Evolutionary conservation across 1,140 invertebrate genomes (phyloP).

Genomic region (Aphelinus certus): DNA sequence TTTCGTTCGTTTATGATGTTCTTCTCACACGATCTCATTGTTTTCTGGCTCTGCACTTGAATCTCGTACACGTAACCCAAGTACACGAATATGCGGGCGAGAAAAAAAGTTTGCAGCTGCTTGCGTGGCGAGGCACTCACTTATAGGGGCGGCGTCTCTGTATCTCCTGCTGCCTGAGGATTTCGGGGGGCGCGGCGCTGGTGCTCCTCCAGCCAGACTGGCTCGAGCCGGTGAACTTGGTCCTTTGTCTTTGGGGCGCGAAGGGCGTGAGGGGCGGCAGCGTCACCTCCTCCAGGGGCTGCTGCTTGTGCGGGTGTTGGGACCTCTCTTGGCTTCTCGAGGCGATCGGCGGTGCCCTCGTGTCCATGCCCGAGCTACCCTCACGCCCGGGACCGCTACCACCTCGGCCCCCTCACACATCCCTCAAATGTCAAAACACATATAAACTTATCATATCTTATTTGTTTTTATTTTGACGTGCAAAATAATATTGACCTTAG

Average conservation of each 20-base stretch:
- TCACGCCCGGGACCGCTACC: constrained; percentile 22
- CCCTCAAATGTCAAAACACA: neutral
- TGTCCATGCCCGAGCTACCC: constrained; percentile 58
- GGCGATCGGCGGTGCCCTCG: constrained; percentile 62
- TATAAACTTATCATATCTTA: too few relatives aligned
- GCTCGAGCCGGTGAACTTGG: constrained; percentile 45
- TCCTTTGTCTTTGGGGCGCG: constrained; percentile 49
- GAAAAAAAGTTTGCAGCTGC: too few relatives aligned
- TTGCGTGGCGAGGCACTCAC: constrained; percentile 40
- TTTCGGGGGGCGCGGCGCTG: constrained; percentile 2
- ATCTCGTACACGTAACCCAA: too few relatives aligned
- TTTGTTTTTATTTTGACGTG: too few relatives aligned
- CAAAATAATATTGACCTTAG: too few relatives aligned
- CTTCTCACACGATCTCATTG: too few relatives aligned
- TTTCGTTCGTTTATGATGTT: too few relatives aligned
- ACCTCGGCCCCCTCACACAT: constrained; percentile 15
- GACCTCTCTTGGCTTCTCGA: constrained; percentile 52
- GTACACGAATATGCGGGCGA: too few relatives aligned
- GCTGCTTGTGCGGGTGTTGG: constrained; percentile 45
- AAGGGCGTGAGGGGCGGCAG: constrained; percentile 59
- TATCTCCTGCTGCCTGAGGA: constrained; percentile 29
- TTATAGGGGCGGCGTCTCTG: constrained; percentile 58
- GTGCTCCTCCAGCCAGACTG: constrained; percentile 41
- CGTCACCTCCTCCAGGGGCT: constrained; percentile 55
- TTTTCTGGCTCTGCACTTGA: too few relatives aligned